Conservation (phyloP, 2,797 vertebrate genomes). For the Sphaeramia orbicularis region DNA sequence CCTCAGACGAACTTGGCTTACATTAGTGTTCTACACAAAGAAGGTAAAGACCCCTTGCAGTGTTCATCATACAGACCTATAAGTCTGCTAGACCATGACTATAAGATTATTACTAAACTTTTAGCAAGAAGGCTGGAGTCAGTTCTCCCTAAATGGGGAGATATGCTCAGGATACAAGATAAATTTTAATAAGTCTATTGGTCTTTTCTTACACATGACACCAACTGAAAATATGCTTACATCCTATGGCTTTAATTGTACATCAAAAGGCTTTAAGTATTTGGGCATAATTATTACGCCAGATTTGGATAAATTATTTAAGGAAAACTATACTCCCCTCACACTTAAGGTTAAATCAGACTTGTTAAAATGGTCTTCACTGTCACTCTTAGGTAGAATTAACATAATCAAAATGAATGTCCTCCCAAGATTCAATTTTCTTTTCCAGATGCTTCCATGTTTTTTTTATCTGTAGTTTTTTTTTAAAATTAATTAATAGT, state of each 20-base stretch:
- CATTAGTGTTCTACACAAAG: neutral
- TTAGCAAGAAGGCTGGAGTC: neutral
- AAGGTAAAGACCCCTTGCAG: neutral
- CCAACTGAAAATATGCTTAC: too few species aligned
- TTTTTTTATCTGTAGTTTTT: too few species aligned
- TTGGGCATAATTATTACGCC: too few species aligned
- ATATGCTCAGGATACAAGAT: neutral
- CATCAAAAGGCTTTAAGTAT: neutral
- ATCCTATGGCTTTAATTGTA: neutral
- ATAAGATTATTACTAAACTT: neutral
- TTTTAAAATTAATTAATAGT: too few species aligned
- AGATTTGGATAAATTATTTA: too few species aligned
- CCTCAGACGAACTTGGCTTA: neutral
- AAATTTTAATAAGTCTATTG: neutral
- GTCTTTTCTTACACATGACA: constrained; percentile 1
- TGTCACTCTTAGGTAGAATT: too few species aligned
- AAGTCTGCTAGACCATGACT: neutral
- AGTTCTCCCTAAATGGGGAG: neutral
- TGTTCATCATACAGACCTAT: neutral
- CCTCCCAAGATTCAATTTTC: too few species aligned
- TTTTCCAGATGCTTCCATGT: too few species aligned
- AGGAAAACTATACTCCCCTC: too few species aligned
- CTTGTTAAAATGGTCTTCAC: too few species aligned
- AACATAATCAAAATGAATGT: too few species aligned
- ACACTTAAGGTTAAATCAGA: too few species aligned